Base-by-base conservation (phyloP, 1,140 invertebrate species). In the Heterodera carotae region DNA sequence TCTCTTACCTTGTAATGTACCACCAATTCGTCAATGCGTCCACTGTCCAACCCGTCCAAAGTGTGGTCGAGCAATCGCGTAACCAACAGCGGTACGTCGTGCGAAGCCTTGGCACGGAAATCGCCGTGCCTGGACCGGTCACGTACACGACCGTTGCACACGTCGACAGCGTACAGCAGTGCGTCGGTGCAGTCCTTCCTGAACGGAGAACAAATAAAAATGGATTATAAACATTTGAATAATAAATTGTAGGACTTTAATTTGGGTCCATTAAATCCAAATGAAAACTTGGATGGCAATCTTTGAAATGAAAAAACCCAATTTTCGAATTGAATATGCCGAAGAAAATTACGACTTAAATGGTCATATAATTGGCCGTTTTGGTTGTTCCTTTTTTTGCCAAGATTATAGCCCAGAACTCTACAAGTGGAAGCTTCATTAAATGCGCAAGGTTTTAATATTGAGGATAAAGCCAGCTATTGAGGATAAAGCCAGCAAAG, bases 1-100 rank as follows among this genome's bases (percentile, higher is more conserved):
- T 27, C 27, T 12, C 53, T 48, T 66, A 77, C 82, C 69, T 84
- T 84, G 39, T 84, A 85, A 27, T 85, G 75, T n/a, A 76, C 29
- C n/a, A 78, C 69, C 39, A 83, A 43, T 31, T 83, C 82, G 62
- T 81, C 60, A 12, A 84, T 78, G 39, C 56, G 70, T 22, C 83
- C 83, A 22, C 64, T 66, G 48, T 71, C 43, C 15, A 84, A 27
- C 6, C 83, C 83, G 43, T 78, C 72, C 7, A 77, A 67, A 12
- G 81, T 82, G 29, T 75, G 29, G 43, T 86, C 82, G 18, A 85
- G 71, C 48, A 85, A 56, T 62, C 48, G 39, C 27, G 34, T 8
- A 27, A 71, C 90, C 89, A 85, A 62, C 18, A 27, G 25, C 33
- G 76, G 81, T 27, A 83, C 66, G 31, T 39, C 34, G 33, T 43